These are phyloP conservation scores for Nothocercus nigrocapillus DNA, from an alignment of 2,113 vertebrate genomes.

Conservation along the genomic window DNA sequence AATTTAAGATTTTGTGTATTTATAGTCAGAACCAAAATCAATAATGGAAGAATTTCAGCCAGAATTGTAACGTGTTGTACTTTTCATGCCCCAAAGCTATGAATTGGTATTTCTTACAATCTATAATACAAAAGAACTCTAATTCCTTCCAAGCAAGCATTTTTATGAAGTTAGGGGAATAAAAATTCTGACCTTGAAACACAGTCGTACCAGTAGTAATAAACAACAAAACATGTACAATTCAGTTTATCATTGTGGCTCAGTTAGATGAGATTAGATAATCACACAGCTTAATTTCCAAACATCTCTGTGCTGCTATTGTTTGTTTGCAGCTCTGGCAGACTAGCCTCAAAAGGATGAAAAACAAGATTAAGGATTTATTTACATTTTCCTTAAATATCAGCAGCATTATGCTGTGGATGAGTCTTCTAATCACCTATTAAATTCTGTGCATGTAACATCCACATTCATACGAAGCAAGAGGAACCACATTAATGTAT, in stretches of 20 bases:
- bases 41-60: background rate
- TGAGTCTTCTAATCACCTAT: background rate
- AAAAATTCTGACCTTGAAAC: conserved; percentile 34
- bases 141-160: background rate
- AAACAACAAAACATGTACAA: background rate
- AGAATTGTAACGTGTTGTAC: background rate
- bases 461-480: background rate
- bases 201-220: background rate
- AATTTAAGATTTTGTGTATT: background rate
- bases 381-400: conserved; percentile 56
- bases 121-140: background rate
- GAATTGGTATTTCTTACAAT: background rate
- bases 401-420: background rate
- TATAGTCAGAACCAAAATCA: background rate
- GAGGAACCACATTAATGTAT: background rate
- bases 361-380: conserved; percentile 38
- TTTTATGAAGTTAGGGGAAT: background rate
- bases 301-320: background rate
- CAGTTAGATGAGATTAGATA: conserved; percentile 45
- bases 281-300: conserved; percentile 44
- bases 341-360: background rate
- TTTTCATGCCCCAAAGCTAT: background rate
- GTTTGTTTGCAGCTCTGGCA: conserved; percentile 8
- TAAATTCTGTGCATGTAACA: background rate
- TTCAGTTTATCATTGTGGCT: background rate